A percentile compares a stretch with the other conserved stretches of the same genome.
phyloP scores from a whole-genome alignment of 2,888 invertebrate species.

The Lampropteryx suffumata region DNA sequence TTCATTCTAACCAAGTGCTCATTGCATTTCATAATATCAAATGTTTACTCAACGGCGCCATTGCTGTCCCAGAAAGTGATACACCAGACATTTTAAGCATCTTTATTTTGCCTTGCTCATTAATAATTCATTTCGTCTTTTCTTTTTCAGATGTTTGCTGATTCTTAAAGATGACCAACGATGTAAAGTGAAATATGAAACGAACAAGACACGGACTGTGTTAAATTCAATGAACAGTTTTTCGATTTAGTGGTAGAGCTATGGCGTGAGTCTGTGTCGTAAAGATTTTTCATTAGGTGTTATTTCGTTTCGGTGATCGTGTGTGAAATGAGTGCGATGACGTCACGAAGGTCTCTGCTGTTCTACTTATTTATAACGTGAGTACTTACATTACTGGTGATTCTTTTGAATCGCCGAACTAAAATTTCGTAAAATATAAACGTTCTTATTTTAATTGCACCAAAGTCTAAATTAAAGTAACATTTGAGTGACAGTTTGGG shows the following conservation, averaged over 20 bases:
- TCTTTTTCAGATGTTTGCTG: conserved; percentile 50
- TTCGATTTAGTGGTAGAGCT: conserved; percentile 44
- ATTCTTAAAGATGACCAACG: conserved; percentile 50
- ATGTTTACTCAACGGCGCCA: conserved; percentile 46
- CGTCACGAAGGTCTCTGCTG: conserved; percentile 55
- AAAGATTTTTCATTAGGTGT: conserved; percentile 46
- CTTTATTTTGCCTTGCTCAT: conserved; percentile 37
- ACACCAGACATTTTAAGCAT: conserved; percentile 38
- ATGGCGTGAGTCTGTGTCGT: conserved; percentile 52
- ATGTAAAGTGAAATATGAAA: conserved; percentile 53
- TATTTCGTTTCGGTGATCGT: conserved; percentile 52
- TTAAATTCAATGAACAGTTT: conserved; percentile 48
- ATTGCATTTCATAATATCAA: conserved; percentile 35
- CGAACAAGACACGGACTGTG: conserved; percentile 29
- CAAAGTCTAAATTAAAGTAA: too few relatives aligned
- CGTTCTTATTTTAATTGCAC: too few relatives aligned
- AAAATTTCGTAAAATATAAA: too few relatives aligned
- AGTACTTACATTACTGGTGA: conserved; percentile 58
- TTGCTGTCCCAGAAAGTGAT: conserved; percentile 36
- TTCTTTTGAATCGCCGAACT: too few relatives aligned
- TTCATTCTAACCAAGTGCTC: conserved; percentile 27
- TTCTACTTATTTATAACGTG: conserved; percentile 63
- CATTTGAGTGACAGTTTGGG: too few relatives aligned
- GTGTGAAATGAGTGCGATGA: conserved; percentile 53
- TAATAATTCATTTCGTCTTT: conserved; percentile 38